Evolutionary conservation across 2,888 invertebrate genomes (phyloP), one percentile per base, ranked within the genome.

Genomic region (Thereva unica): DNA sequence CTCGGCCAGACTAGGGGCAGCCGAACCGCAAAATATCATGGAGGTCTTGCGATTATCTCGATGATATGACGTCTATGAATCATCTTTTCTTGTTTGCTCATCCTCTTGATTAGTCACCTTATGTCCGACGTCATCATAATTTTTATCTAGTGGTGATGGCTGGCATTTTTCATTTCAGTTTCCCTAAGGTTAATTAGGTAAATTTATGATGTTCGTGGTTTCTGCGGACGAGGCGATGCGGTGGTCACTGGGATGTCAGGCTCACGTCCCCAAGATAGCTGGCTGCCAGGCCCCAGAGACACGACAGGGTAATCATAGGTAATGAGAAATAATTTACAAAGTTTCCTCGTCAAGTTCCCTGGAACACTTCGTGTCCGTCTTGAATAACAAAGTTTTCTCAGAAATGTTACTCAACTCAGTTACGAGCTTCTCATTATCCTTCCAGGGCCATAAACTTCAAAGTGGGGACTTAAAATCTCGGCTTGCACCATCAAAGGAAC

Each of bases 61-160:
- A 34, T 42, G 12, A 45, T 59, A 49, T 59, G 37, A 49, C 59
- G 45, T 9, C 47, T 59, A 59, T 59, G 59, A 59, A 59, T 59
- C 59, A 59, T 12, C 49, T 37, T 23, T 52, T 35, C 23, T 47
- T 59, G 59, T 45, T 59, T 59, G 47, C 38, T 47, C 40, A 8
- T 56, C 38, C 49, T 49, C 59, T 59, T 47, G 47, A 59, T 59
- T 49, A 59, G 59, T 59, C 59, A 47, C 47, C 59, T 47, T 45
- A 40, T 49, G 59, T 59, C 47, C 59, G 38, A 47, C 8, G 45
- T 59, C 49, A 59, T 59, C 59, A 59, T 59, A 59, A 59, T 47
- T 59, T 59, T 47, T 59, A 59, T 59, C 59, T 47, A 47, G 37
- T 47, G 45, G 37, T 45, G 49, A 59, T 59, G 59, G 59, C 6